These are phyloP conservation scores for Eledone cirrhosa DNA, from an alignment of 2,888 invertebrate genomes.

Conservation along the genomic window DNA sequence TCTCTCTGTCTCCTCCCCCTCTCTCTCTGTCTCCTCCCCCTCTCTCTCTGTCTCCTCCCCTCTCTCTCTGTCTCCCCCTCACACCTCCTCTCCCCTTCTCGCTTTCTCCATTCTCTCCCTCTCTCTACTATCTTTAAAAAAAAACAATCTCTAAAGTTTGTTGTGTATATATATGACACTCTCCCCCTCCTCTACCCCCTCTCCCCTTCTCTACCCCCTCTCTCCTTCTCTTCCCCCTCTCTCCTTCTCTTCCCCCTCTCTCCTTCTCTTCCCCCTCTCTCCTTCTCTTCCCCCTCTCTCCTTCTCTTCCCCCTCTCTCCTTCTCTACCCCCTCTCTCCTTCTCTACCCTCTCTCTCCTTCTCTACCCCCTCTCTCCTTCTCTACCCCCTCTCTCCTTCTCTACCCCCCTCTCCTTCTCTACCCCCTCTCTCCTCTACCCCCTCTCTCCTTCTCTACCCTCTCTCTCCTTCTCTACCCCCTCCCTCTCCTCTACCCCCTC, in stretches of 20 bases:
- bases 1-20: slow-evolving; percentile 14
- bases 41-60: not conserved
- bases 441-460: not conserved
- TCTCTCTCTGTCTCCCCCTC: slow-evolving; percentile 18
- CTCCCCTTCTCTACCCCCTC: not conserved
- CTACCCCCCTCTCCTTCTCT: not conserved
- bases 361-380: not conserved
- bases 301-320: not conserved
- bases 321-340: not conserved
- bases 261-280: not conserved
- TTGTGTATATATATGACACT: too few relatives aligned
- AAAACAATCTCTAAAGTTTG: not conserved
- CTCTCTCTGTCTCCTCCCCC: slow-evolving; percentile 1
- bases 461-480: slow-evolving; percentile 15
- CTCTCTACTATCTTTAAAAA: not conserved
- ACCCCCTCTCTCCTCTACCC: not conserved
- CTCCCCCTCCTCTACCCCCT: not conserved
- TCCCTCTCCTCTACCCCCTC: slow-evolving; percentile 24
- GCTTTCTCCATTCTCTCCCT: not conserved
- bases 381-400: not conserved
- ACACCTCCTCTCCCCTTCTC: not conserved
- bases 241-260: not conserved
- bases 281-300: not conserved
- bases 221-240: not conserved
- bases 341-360: not conserved